Conservation (phyloP, 2,797 vertebrate genomes). For the Myotis pilosus region DNA sequence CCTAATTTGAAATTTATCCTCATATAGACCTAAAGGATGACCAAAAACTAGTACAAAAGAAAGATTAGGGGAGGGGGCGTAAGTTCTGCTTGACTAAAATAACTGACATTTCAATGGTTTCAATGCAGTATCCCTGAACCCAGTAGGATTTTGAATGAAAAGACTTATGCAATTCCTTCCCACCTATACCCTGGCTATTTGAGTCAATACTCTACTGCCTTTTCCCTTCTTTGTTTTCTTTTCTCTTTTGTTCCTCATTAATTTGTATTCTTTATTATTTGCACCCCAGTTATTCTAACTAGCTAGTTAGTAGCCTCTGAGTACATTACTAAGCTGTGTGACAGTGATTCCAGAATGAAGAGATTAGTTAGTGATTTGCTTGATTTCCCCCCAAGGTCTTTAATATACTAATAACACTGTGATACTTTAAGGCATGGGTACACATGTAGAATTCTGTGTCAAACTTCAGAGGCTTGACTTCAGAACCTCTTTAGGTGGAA, state of each 20-base stretch:
- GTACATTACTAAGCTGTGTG: background rate
- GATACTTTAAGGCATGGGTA: background rate
- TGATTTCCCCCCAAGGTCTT: background rate
- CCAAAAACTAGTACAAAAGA: constrained; percentile 19
- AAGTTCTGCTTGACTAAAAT: background rate
- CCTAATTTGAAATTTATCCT: constrained; percentile 59
- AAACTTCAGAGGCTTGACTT: background rate
- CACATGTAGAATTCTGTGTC: background rate
- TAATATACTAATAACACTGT: background rate
- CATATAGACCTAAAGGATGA: constrained; percentile 32
- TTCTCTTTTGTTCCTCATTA: background rate
- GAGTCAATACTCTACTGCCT: background rate
- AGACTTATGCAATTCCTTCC: background rate
- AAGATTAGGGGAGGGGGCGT: background rate
- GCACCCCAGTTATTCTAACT: background rate
- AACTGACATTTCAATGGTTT: background rate
- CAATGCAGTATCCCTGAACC: background rate
- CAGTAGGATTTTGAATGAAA: background rate
- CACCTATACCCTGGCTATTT: background rate
- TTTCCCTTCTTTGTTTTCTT: background rate
- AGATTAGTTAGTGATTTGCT: background rate
- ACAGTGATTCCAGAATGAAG: background rate
- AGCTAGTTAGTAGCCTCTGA: background rate
- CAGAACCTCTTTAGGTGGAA: background rate
- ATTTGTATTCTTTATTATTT: background rate